Conservation (phyloP, 2,888 invertebrate species). For the Drosophila melanosoma region DNA sequence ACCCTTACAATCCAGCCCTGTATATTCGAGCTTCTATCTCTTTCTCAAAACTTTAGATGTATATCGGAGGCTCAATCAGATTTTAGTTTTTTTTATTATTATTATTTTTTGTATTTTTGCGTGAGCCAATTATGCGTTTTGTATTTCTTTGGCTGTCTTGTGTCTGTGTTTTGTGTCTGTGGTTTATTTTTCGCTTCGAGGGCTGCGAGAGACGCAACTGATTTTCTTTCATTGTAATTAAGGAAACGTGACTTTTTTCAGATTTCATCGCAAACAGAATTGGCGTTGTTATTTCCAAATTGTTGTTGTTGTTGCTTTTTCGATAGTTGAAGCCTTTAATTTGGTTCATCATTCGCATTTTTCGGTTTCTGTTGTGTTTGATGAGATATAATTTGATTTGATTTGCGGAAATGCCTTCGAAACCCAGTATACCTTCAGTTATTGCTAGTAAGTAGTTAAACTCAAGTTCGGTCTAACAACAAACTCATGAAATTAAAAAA, state of each 20-base stretch:
- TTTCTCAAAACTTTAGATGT: conserved; percentile 72
- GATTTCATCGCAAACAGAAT: conserved; percentile 69
- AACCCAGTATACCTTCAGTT: conserved; percentile 13
- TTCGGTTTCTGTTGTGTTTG: conserved; percentile 43
- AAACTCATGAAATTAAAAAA: conserved; percentile 14
- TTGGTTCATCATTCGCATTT: conserved; percentile 63
- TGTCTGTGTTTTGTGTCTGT: conserved; percentile 49
- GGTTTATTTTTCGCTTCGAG: conserved; percentile 48
- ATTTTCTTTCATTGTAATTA: conserved; percentile 77
- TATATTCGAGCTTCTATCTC: conserved; percentile 49
- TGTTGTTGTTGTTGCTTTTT: conserved; percentile 29
- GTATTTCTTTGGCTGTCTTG: conserved; percentile 58
- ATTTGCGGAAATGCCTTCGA: conserved; percentile 66
- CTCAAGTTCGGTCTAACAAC: background rate
- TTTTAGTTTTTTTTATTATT: conserved; percentile 29
- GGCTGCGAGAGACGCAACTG: conserved; percentile 41
- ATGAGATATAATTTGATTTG: conserved; percentile 67
- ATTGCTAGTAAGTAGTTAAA: conserved; percentile 38
- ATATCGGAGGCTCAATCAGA: conserved; percentile 48
- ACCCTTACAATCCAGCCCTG: conserved; percentile 22
- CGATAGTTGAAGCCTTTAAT: conserved; percentile 54
- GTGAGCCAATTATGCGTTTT: conserved; percentile 82
- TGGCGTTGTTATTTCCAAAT: conserved; percentile 64
- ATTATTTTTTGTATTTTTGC: conserved; percentile 63
- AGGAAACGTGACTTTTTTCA: conserved; percentile 78